A percentile compares a stretch with the other conserved stretches of the same genome.
These are phyloP conservation scores for Mesorhabditis spiculigera DNA, from an alignment of 2,888 invertebrate genomes.

Conservation along the genomic window DNA sequence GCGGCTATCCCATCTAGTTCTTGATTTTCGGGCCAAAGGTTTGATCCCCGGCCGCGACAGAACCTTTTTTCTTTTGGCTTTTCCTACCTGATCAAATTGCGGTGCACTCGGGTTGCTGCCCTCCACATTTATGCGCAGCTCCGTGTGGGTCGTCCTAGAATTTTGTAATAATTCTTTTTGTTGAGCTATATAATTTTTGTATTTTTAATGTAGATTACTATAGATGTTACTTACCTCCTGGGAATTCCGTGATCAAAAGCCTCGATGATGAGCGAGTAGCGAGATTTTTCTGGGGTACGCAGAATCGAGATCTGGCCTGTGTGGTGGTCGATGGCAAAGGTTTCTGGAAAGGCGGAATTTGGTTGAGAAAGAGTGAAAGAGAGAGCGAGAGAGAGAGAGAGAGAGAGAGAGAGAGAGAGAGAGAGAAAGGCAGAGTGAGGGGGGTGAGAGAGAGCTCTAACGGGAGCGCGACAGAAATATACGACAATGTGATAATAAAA, in stretches of 20 bases:
- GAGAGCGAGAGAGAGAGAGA: too few species aligned
- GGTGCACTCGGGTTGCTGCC: conserved; percentile 49
- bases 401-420: not conserved
- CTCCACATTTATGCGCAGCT: conserved; percentile 29
- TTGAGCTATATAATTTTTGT: not conserved
- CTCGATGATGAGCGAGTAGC: conserved; percentile 25
- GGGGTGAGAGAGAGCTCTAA: not conserved
- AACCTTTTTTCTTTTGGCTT: not conserved
- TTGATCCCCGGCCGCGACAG: too few species aligned
- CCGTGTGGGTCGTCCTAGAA: conserved; percentile 15
- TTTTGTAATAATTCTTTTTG: not conserved
- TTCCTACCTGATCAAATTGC: conserved; percentile 42
- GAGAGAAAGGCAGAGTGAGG: too few species aligned
- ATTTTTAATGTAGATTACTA: not conserved
- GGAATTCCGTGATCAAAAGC: conserved; percentile 37
- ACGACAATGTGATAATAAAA: not conserved
- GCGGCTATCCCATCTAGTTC: too few species aligned
- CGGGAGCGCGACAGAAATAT: too few species aligned
- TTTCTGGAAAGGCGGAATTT: conserved; percentile 14
- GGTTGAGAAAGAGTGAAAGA: too few species aligned
- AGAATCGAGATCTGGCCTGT: conserved; percentile 26
- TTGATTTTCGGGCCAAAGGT: too few species aligned
- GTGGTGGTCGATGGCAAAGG: conserved; percentile 24
- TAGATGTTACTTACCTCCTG: conserved; percentile 13
- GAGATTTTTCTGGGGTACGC: conserved; percentile 19